Evolutionary conservation across 2,797 vertebrate genomes (phyloP).

Genomic region (Lindbergichthys nudifrons): DNA sequence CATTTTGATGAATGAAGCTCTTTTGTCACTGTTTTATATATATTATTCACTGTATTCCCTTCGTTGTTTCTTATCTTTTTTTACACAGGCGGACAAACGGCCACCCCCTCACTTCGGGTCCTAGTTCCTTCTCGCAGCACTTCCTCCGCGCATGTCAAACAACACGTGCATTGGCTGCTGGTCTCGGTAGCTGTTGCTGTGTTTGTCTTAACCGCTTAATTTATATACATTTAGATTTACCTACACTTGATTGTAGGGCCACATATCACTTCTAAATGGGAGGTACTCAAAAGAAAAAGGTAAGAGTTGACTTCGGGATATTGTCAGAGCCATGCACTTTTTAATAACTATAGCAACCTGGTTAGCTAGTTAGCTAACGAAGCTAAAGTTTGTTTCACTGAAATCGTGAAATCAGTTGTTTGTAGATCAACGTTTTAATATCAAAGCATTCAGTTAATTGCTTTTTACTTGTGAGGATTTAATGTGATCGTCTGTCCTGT

Average conservation of each 20-base stretch:
- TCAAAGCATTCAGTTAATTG: accelerated
- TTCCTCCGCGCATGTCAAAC: conserved; percentile 58
- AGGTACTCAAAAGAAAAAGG: conserved; percentile 87
- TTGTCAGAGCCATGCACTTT: background rate
- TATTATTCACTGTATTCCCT: too few species aligned
- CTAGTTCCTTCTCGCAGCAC: background rate
- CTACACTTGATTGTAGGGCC: background rate
- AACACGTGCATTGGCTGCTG: conserved; percentile 69
- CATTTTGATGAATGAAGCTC: too few species aligned
- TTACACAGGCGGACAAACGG: conserved; percentile 59
- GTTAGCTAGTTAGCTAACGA: conserved; percentile 30
- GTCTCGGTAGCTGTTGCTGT: background rate
- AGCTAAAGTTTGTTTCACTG: conserved; percentile 57
- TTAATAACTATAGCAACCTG: conserved; percentile 10
- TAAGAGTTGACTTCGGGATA: conserved; percentile 37
- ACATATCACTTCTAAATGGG: conserved; percentile 73
- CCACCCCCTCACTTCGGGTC: conserved; percentile 47
- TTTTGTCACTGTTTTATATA: too few species aligned
- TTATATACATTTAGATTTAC: background rate
- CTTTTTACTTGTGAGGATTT: background rate
- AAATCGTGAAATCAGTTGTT: background rate
- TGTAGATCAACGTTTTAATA: background rate
- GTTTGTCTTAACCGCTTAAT: background rate
- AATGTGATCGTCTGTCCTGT: background rate
- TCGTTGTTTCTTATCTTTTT: conserved; percentile 26